These are phyloP conservation scores for Oryzias melastigma DNA, from an alignment of 2,113 vertebrate genomes.

Conservation along the genomic window DNA sequence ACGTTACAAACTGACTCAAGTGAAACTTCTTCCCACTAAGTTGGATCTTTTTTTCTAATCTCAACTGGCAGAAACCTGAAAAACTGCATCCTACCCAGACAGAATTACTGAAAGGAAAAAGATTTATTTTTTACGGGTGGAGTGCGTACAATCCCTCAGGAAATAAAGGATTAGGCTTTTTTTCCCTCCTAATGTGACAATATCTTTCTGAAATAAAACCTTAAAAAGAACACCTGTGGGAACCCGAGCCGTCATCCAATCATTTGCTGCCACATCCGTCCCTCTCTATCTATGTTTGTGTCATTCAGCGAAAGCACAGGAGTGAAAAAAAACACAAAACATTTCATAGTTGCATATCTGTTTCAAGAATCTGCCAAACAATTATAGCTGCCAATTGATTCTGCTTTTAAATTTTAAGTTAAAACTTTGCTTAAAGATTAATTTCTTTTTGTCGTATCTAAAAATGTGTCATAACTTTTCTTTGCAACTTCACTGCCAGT, in stretches of 20 bases:
- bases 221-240: constrained; percentile 30
- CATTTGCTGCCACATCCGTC: constrained; percentile 54
- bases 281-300: constrained; percentile 33
- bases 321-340: constrained; percentile 4
- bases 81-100: constrained; percentile 44
- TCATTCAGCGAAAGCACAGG: constrained; percentile 33
- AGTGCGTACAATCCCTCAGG: no score
- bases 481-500: no score
- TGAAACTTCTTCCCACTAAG: constrained; percentile 9
- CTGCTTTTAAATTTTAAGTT: background rate
- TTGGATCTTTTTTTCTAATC: constrained; percentile 17
- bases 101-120: constrained; percentile 46
- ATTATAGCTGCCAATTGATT: background rate
- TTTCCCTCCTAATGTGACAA: background rate
- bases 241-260: constrained; percentile 47
- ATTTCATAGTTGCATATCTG: background rate
- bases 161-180: no score
- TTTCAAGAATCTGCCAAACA: constrained; percentile 16
- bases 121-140: constrained; percentile 15
- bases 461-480: no score
- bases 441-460: no score
- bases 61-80: constrained; percentile 44
- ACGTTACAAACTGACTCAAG: background rate
- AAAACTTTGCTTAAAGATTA: background rate
- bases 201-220: background rate